A percentile compares a stretch with the other conserved stretches of the same genome.
phyloP scores from a whole-genome alignment of 2,797 vertebrate genomes.

The Megalops cyprinoides region DNA sequence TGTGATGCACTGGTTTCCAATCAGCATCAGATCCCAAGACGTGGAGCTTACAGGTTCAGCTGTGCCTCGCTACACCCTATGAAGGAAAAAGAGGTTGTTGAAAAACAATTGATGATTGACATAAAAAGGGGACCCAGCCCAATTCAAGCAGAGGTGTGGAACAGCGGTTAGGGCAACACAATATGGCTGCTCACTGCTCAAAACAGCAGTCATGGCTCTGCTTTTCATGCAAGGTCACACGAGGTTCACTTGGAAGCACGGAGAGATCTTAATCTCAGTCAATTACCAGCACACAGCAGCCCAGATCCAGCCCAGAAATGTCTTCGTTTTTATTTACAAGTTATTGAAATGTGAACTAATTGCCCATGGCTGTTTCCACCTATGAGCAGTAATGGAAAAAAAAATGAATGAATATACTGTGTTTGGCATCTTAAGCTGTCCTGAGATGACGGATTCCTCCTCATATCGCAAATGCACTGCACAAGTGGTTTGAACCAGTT shows the following conservation, averaged over 20 bases:
- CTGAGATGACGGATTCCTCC: not conserved
- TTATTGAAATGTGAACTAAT: constrained; percentile 24
- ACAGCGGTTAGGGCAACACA: too few relatives aligned
- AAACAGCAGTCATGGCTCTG: not conserved
- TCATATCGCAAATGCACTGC: not conserved
- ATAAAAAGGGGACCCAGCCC: too few relatives aligned
- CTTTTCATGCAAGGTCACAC: not conserved
- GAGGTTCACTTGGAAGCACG: not conserved
- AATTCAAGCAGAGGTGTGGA: too few relatives aligned
- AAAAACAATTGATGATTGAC: too few relatives aligned
- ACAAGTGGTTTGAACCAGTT: not conserved
- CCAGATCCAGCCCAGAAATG: not conserved
- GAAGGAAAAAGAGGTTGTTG: too few relatives aligned
- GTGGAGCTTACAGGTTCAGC: too few relatives aligned
- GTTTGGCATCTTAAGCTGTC: not conserved
- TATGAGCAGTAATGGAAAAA: constrained; percentile 1
- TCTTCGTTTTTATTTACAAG: not conserved
- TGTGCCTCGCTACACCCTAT: too few relatives aligned
- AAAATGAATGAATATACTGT: not conserved
- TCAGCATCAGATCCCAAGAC: too few relatives aligned
- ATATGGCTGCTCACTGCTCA: not conserved
- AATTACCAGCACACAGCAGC: not conserved
- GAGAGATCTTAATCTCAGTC: not conserved
- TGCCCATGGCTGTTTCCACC: constrained; percentile 21
- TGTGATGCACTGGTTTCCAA: too few relatives aligned